These are phyloP conservation scores for Eupithecia centaureata DNA, from an alignment of 2,888 invertebrate genomes.

Conservation along the genomic window DNA sequence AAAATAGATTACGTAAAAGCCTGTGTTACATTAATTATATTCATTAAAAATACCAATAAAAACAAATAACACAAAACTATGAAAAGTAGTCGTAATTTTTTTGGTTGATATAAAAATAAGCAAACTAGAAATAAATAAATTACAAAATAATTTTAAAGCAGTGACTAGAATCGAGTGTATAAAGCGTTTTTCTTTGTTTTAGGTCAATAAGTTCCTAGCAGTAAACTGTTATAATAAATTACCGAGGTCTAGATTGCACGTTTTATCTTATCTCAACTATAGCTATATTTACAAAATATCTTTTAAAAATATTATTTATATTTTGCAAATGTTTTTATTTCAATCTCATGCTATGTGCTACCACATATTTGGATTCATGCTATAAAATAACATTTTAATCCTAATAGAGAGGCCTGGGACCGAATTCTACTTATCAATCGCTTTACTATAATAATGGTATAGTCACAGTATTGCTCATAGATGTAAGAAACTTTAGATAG, in stretches of 20 bases:
- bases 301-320: slow-evolving; percentile 80
- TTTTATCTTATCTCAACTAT: slow-evolving; percentile 57
- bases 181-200: slow-evolving; percentile 54
- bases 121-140: slow-evolving; percentile 22
- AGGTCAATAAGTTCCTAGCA: slow-evolving; percentile 68
- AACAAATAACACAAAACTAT: no score
- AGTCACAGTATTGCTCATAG: no score
- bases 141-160: slow-evolving; percentile 48
- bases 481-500: no score
- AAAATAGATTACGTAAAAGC: no score
- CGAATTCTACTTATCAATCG: no score
- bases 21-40: background rate
- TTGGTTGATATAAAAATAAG: background rate
- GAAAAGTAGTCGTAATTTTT: no score
- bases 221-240: slow-evolving; percentile 61
- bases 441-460: no score
- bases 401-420: background rate
- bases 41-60: background rate
- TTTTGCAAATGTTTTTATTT: slow-evolving; percentile 61
- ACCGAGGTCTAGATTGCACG: slow-evolving; percentile 79
- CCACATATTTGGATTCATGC: slow-evolving; percentile 63
- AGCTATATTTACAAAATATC: slow-evolving; percentile 81
- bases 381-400: background rate
- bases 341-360: slow-evolving; percentile 57
- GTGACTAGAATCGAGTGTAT: slow-evolving; percentile 65